Evolutionary conservation across 2,888 invertebrate species (phyloP), one percentile per base, ranked within the genome.

Genomic region (Nowickia ferox): DNA sequence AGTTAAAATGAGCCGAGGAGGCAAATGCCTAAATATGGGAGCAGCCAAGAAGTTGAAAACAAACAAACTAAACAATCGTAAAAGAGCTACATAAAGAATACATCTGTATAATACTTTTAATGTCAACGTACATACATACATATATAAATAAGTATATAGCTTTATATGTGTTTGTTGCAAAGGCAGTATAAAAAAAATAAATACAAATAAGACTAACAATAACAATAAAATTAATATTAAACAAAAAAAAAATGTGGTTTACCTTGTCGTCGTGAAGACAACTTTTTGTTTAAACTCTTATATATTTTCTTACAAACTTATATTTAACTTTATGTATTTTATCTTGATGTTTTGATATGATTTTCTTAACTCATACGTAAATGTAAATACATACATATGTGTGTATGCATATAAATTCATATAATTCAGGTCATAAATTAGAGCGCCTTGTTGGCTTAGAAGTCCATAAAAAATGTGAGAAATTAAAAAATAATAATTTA

Each of bases 241-340:
- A 76, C 5, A 5, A 51, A 57, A 42, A 75, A 69, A 74, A 86
- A 88, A 87, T 87, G 88, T 87, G 87, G 88, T 88, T 88, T 88
- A 83, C 88, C 88, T 88, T 88, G 88, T 85, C 84, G 82, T 84
- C 84, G 75, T 75, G 61, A 84, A 66, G 48, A 75, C 84, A 79
- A 84, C 84, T 84, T 84, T 84, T 84, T 74, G 77, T 84, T 78
- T 66, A 61, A 78, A 78, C 66, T 72, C 51, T 55, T 69, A 6
- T 22, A 48, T 46, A 38, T 61, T 48, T 74, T 48, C 61, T 51
- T 38, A 74, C 9, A 72, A 9, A n/a, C 30, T 59, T 65, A 66
- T 77, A 38, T 59, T 68, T 66, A 22, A n/a, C 48, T 46, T 72
- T 17, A 38, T 38, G 53, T 30, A 19, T 71, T 75, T 65, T 44